Evolutionary conservation across 2,888 invertebrate species (phyloP).

Genomic region (Digitonthophagus gazella): DNA sequence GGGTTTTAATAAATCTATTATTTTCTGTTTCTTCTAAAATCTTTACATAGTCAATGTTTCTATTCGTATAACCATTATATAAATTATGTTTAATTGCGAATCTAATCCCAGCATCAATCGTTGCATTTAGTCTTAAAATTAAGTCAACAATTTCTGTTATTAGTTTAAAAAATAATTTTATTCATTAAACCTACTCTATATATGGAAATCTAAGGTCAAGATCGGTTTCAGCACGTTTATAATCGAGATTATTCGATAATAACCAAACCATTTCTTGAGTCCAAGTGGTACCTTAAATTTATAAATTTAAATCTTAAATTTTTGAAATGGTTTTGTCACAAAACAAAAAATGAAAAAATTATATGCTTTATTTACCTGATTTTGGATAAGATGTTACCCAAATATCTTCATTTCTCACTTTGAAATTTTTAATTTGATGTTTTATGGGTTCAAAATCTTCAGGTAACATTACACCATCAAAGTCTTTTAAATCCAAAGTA

Average conservation of each 20-base stretch:
- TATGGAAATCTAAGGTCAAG: conserved; percentile 67
- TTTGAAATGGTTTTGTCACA: too few species aligned
- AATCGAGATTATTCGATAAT: conserved; percentile 60
- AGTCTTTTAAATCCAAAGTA: too few species aligned
- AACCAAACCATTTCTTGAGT: conserved; percentile 70
- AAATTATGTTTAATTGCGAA: too few species aligned
- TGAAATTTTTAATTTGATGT: conserved; percentile 26
- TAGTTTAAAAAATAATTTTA: neutral
- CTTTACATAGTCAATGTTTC: neutral
- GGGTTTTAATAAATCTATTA: conserved; percentile 31
- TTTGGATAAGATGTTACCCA: conserved; percentile 27
- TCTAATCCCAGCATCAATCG: too few species aligned
- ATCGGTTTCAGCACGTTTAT: conserved; percentile 54
- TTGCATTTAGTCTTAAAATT: too few species aligned
- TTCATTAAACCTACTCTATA: conserved; percentile 63
- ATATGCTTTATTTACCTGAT: conserved; percentile 30
- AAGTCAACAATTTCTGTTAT: too few species aligned
- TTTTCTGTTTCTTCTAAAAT: neutral
- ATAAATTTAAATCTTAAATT: too few species aligned
- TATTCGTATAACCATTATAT: too few species aligned
- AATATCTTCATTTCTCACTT: conserved; percentile 28
- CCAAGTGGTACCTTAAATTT: conserved; percentile 66
- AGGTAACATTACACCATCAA: too few species aligned
- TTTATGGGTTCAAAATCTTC: too few species aligned
- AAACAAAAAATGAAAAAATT: too few species aligned